These are phyloP conservation scores for Ceyx melanurus DNA, from an alignment of 2,113 vertebrate species.

Conservation along the genomic window DNA sequence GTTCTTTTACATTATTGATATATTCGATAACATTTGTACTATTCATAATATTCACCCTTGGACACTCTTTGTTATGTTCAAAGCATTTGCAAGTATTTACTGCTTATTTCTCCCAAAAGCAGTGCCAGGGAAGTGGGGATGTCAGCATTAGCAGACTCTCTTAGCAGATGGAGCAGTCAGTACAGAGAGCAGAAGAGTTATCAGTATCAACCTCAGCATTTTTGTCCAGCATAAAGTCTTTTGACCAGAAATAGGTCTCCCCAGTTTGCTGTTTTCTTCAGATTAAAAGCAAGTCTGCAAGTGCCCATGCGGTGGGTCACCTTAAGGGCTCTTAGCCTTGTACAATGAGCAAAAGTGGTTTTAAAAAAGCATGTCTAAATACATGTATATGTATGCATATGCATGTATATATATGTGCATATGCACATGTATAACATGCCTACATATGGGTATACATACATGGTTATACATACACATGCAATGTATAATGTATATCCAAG, in stretches of 20 bases:
- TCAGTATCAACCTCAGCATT: background rate
- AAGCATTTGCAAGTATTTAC: background rate
- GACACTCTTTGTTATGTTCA: background rate
- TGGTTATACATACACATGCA: background rate
- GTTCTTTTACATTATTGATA: background rate
- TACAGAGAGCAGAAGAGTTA: background rate
- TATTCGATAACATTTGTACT: background rate
- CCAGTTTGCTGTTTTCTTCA: background rate
- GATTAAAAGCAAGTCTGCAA: background rate
- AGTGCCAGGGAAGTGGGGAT: background rate
- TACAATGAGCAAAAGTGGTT: background rate
- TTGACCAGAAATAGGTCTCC: background rate
- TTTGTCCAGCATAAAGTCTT: background rate
- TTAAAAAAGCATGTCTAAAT: background rate
- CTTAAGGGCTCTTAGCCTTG: background rate
- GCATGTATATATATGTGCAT: no score
- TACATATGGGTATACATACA: background rate
- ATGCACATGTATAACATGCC: background rate
- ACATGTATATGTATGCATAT: background rate
- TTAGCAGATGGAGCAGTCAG: background rate
- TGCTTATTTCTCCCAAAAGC: background rate
- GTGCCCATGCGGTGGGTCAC: background rate
- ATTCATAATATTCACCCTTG: background rate
- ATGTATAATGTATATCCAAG: background rate
- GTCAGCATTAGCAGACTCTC: background rate